These are phyloP conservation scores for Sinocyclocheilus anophthalmus DNA, from an alignment of 2,113 vertebrate genomes.

Conservation along the genomic window DNA sequence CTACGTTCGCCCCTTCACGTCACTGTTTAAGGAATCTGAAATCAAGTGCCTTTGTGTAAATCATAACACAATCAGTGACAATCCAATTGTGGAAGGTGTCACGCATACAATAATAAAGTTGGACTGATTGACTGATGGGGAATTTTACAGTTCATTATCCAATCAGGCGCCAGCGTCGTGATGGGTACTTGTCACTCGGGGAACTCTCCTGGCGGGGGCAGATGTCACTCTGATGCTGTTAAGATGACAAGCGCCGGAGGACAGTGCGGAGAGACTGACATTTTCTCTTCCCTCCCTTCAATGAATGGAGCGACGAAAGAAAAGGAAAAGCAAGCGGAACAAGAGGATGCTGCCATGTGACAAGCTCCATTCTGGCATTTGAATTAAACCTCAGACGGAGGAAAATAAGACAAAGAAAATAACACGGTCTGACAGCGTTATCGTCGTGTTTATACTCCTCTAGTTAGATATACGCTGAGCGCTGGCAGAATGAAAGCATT, in stretches of 20 bases:
- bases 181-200: slow-evolving; percentile 56
- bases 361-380: slow-evolving; percentile 63
- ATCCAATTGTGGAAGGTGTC: slow-evolving; percentile 60
- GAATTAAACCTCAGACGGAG: slow-evolving; percentile 62
- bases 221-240: slow-evolving; percentile 62
- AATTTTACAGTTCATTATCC: slow-evolving; percentile 60
- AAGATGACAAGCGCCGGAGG: slow-evolving; percentile 64
- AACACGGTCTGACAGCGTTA: slow-evolving; percentile 58
- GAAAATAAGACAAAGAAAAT: slow-evolving; percentile 59
- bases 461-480: slow-evolving; percentile 37
- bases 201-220: slow-evolving; percentile 63
- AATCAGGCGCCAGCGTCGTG: slow-evolving; percentile 52
- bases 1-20: slow-evolving; percentile 34
- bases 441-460: slow-evolving; percentile 56
- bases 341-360: slow-evolving; percentile 56
- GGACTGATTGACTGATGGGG: slow-evolving; percentile 62
- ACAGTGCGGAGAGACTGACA: slow-evolving; percentile 62
- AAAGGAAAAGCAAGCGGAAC: slow-evolving; percentile 56
- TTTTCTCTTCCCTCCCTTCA: slow-evolving; percentile 62
- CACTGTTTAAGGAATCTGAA: slow-evolving; percentile 56
- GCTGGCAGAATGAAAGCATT: slow-evolving; percentile 42
- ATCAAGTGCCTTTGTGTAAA: slow-evolving; percentile 59
- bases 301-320: slow-evolving; percentile 60
- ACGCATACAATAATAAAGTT: slow-evolving; percentile 59
- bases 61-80: slow-evolving; percentile 63